Base-by-base conservation (phyloP, 35 echinoderm and acorn worm species). In the Apostichopus californicus region DNA sequence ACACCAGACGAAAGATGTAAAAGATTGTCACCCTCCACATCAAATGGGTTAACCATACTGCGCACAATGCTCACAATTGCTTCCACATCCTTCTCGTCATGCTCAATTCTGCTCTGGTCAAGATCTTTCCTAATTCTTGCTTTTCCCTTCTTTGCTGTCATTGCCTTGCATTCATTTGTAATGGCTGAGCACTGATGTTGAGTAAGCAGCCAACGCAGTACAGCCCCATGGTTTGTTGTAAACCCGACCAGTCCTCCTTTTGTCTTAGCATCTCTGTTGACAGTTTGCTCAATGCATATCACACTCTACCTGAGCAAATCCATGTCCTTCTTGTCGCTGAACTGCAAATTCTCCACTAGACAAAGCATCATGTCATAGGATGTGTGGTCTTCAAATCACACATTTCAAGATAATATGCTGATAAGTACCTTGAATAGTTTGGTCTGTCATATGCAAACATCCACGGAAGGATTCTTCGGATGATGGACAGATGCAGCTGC, bases 401-500 rank as follows among this genome's bases (percentile, higher is more conserved):
- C 91, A 95, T 95, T 65, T 95, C 86, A 8, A 83, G 6, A 58
- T 66, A 93, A 63, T 95, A 93, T 2, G 63, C 91, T 3, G 94
- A 34, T 20, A 92, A 66, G 56, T 95, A 95, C 17, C 93, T 54
- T 9, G 93, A 25, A 65, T 94, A 94, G 58, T 95, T 92, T 2
- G 68, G 46, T 13, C 55, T 26, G 55, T 95, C 87, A 78, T 95
- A 93, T 18, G 94, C 91, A 90, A 95, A 93, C n/a, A 92, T 15
- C 94, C 91, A 95, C 53, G 94, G 86, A 17, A 95, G 7, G 0
- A 93, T 20, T 5, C 61, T 17, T 22, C 86, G 73, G 1, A 92
- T 56, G 26, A 22, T 17, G 7, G 95, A 17, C n/a, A 94, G 81
- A 93, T 97, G 93, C 7, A 95, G 86, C 53, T 57, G 15, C 96